phyloP scores from a whole-genome alignment of 2,113 vertebrate species.

The Xiphophorus hellerii region DNA sequence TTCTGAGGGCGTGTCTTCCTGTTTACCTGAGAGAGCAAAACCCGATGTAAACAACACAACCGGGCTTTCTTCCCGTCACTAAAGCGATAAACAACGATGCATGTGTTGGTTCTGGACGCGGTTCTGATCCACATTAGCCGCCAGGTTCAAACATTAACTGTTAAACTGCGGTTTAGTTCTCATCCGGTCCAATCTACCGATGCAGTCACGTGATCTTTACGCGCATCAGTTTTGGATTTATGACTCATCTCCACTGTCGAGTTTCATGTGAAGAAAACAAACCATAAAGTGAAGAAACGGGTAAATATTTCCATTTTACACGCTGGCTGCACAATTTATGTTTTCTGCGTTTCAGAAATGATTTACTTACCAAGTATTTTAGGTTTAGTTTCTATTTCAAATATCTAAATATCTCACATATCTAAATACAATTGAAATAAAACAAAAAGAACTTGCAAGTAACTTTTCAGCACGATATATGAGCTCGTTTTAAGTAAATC shows the following conservation, averaged over 20 bases:
- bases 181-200: background rate
- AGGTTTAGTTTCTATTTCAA: too few species aligned
- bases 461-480: too few species aligned
- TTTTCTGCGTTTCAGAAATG: too few species aligned
- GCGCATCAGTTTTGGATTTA: background rate
- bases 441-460: too few species aligned
- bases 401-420: too few species aligned
- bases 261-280: too few species aligned
- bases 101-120: background rate
- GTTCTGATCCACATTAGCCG: background rate
- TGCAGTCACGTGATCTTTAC: background rate
- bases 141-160: background rate
- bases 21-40: slow-evolving; percentile 41
- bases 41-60: too few species aligned
- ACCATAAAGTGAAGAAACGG: too few species aligned
- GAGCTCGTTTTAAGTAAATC: too few species aligned
- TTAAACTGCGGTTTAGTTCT: background rate
- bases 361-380: background rate
- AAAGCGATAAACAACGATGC: background rate
- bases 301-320: too few species aligned
- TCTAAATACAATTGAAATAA: too few species aligned
- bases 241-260: background rate
- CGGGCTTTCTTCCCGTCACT: background rate
- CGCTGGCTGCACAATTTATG: too few species aligned
- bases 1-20: slow-evolving; percentile 70